Evolutionary conservation across 2,113 vertebrate genomes (phyloP), one percentile per base, ranked within the genome.

Genomic region (Mixornis gularis): DNA sequence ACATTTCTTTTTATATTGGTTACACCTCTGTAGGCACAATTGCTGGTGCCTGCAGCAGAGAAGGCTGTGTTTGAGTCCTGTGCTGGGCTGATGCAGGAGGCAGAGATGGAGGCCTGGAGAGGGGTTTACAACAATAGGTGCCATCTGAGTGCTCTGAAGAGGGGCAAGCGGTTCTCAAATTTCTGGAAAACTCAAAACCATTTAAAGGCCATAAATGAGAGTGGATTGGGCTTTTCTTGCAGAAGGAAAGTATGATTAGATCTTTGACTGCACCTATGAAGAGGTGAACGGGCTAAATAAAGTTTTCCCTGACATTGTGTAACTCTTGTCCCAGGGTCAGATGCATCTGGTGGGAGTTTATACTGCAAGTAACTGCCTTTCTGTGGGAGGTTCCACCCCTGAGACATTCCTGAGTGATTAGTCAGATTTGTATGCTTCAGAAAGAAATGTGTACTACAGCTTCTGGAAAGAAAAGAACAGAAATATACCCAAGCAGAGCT

Each of bases 241-340:
- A 98, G 98, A 97, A 59, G 93, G 92, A 32, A 96, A 96, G 29
- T 68, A 80, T 94, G 95, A 69, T 16, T 97, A 98, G 85, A 91
- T 98, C 89, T 97, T 97, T 34, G 97, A 98, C 93, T 98, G 97
- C 56, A 92, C 85, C 56, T 98, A 96, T 79, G 74, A 96, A 36
- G 97, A 97, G 85, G 94, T 98, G 71, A 97, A 98, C 63, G 96
- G 92, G 98, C 97, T 44, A 96, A 94, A 98, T 98, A 84, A 98
- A 98, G 94, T 70, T 36, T 77, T 65, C 46, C 44, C 76, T 21
- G 40, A 43, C 11, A 51, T 11, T 68, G 34, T 6, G 1, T 24
- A 49, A 73, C 44, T 24, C 17, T 91, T 86, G 55, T 90, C 65
- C 38, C 38, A 40, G 38, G 25, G n/a, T 65, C 59, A 83, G 64